phyloP scores from a whole-genome alignment of 2,888 invertebrate species.

The Gymnoscelis rufifasciata region DNA sequence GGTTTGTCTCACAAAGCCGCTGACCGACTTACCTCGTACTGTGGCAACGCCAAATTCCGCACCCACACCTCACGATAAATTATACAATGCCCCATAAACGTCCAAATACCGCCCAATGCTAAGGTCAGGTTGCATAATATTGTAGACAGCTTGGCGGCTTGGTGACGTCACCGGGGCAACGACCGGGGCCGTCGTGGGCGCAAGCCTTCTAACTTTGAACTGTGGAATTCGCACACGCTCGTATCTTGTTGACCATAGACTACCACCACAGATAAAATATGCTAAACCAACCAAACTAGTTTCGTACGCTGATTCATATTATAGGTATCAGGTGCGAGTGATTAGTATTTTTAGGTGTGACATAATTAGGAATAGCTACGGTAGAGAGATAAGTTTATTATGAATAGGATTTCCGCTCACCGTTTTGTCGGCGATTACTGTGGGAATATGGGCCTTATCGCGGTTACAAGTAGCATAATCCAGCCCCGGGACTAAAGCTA shows the following conservation, averaged over 20 bases:
- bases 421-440: no score
- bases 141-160: conserved; percentile 74
- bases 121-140: conserved; percentile 71
- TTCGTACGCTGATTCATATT: conserved; percentile 23
- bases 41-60: conserved; percentile 11
- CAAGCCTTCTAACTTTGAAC: conserved; percentile 56
- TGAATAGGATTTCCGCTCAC: no score
- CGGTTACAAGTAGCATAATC: no score
- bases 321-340: conserved; percentile 2
- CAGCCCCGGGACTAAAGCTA: no score
- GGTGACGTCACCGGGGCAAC: conserved; percentile 39
- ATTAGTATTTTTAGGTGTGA: conserved; percentile 2
- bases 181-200: conserved; percentile 71
- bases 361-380: neutral
- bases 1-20: no score
- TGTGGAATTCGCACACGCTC: conserved; percentile 50
- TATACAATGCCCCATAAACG: conserved; percentile 21
- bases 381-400: no score
- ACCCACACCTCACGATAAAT: conserved; percentile 18
- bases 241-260: no score
- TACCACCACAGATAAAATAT: no score
- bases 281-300: no score
- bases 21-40: no score
- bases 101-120: conserved; percentile 54
- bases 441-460: no score